Conservation (phyloP, 2,888 invertebrate genomes). For the Rhamphomyia laevipes region DNA sequence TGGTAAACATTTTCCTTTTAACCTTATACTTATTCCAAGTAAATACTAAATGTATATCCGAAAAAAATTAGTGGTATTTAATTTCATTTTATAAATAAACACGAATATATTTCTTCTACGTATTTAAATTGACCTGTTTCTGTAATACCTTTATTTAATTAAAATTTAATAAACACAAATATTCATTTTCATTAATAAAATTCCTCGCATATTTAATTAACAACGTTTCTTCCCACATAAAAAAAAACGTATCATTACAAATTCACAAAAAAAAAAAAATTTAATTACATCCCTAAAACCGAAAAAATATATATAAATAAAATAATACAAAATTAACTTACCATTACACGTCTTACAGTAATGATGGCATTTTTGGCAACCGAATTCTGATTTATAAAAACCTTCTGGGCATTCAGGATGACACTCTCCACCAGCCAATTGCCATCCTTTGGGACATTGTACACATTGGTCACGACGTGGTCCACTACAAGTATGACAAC, state of each 20-base stretch:
- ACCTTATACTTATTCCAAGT: too few species aligned
- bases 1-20: too few species aligned
- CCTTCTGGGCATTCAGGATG: slow-evolving; percentile 78
- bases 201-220: background rate
- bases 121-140: too few species aligned
- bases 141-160: too few species aligned
- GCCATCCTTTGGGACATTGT: slow-evolving; percentile 68
- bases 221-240: background rate
- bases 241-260: background rate
- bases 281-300: background rate
- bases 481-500: slow-evolving; percentile 76
- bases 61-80: too few species aligned
- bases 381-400: slow-evolving; percentile 69
- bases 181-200: background rate
- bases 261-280: background rate
- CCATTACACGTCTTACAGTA: slow-evolving; percentile 81
- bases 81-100: too few species aligned
- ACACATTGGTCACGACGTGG: slow-evolving; percentile 77
- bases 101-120: too few species aligned
- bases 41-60: too few species aligned
- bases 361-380: slow-evolving; percentile 81
- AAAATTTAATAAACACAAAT: too few species aligned
- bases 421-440: slow-evolving; percentile 72
- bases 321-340: slow-evolving; percentile 26
- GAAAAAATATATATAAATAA: background rate